These are phyloP conservation scores for Microplitis manilae DNA, from an alignment of 2,888 invertebrate species.

Conservation along the genomic window DNA sequence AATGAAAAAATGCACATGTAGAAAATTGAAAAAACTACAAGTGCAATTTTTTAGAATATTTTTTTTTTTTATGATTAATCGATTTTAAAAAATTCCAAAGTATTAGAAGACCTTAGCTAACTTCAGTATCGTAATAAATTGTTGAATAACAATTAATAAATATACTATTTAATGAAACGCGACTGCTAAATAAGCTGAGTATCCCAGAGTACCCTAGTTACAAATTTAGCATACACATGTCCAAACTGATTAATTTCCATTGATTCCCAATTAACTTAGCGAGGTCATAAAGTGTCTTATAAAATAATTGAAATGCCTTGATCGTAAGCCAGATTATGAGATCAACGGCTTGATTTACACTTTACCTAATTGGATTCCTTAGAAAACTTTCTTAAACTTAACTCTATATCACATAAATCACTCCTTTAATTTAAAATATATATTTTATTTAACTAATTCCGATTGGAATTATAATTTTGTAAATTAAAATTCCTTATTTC, in stretches of 20 bases:
- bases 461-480: conserved; percentile 61
- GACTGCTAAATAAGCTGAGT: conserved; percentile 29
- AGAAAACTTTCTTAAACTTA: conserved; percentile 4
- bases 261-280: conserved; percentile 45
- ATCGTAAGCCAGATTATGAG: conserved; percentile 40
- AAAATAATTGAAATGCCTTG: conserved; percentile 45
- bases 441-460: conserved; percentile 28
- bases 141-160: background rate
- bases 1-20: too few relatives aligned
- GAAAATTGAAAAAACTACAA: too few relatives aligned
- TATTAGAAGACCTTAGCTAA: too few relatives aligned
- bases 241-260: conserved; percentile 43
- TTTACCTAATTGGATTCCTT: conserved; percentile 35
- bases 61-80: too few relatives aligned
- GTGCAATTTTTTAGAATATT: too few relatives aligned
- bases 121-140: background rate
- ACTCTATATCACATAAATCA: conserved; percentile 19
- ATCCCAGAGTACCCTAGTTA: conserved; percentile 19
- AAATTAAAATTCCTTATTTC: conserved; percentile 65
- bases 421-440: conserved; percentile 14
- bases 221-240: conserved; percentile 35
- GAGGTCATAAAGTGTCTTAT: conserved; percentile 26
- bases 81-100: too few relatives aligned
- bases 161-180: conserved; percentile 44
- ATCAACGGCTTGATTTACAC: conserved; percentile 42